A percentile compares a stretch with the other conserved stretches of the same genome.
phyloP scores from a whole-genome alignment of 2,113 vertebrate species.

The Eptesicus fuscus region DNA sequence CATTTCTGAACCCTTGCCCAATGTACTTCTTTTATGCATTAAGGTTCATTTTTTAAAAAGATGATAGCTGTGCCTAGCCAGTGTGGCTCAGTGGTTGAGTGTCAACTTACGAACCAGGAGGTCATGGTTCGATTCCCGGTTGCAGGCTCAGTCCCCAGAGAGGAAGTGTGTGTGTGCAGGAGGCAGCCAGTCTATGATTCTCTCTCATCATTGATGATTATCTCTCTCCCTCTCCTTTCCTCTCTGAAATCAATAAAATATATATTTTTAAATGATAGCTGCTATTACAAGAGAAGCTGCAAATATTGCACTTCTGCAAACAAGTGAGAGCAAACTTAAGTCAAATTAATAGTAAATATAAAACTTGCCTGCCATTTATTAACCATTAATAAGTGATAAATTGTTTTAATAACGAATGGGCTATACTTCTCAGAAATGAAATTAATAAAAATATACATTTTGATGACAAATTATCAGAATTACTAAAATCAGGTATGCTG shows the following conservation, averaged over 20 bases:
- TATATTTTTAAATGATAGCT: not conserved
- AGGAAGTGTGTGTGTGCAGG: too few relatives aligned
- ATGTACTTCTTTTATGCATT: not conserved
- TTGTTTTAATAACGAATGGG: conserved; percentile 34
- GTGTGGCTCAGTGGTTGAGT: too few relatives aligned
- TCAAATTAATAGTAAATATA: not conserved
- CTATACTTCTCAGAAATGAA: conserved; percentile 1
- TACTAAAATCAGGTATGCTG: not conserved
- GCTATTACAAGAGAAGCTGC: not conserved
- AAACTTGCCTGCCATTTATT: not conserved
- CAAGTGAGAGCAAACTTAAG: not conserved
- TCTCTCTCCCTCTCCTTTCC: too few relatives aligned
- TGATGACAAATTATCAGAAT: conserved; percentile 6
- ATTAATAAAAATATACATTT: conserved; percentile 7
- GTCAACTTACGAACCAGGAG: too few relatives aligned
- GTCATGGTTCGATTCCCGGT: too few relatives aligned
- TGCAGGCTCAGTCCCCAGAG: too few relatives aligned
- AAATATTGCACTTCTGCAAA: not conserved
- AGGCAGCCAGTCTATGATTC: too few relatives aligned
- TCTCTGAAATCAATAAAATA: too few relatives aligned
- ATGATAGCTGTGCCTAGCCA: not conserved
- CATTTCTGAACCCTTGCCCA: not conserved
- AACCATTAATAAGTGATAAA: conserved; percentile 8
- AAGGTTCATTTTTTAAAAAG: not conserved
- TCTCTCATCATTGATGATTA: too few relatives aligned